These are phyloP conservation scores for Phengaris alcon DNA, from an alignment of 2,888 invertebrate genomes.

Conservation along the genomic window DNA sequence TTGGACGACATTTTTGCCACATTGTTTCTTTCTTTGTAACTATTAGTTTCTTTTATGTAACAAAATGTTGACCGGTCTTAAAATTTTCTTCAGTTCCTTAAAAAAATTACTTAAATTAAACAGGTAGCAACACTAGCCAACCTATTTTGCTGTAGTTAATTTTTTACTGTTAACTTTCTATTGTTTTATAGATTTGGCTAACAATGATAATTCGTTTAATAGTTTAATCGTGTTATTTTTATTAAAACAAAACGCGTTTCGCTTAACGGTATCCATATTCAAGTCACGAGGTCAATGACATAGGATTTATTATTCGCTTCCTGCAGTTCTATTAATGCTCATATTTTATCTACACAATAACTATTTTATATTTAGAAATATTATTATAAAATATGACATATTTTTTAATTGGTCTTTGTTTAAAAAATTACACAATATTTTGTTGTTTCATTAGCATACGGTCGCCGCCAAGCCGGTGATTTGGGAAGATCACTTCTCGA, in stretches of 20 bases:
- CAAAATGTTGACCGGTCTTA: not conserved
- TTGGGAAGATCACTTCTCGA: not conserved
- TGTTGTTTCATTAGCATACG: slow-evolving; percentile 3
- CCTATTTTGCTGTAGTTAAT: not conserved
- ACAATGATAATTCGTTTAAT: slow-evolving; percentile 36
- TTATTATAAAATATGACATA: not conserved
- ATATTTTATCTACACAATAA: slow-evolving; percentile 44
- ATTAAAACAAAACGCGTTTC: slow-evolving; percentile 48
- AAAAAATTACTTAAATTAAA: not conserved
- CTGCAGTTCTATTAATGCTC: slow-evolving; percentile 62
- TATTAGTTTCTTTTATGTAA: slow-evolving; percentile 26
- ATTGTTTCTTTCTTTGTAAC: slow-evolving; percentile 49
- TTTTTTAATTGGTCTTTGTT: slow-evolving; percentile 25
- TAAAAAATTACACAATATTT: not conserved
- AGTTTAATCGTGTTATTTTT: slow-evolving; percentile 42
- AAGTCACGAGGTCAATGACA: slow-evolving; percentile 69
- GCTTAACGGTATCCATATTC: slow-evolving; percentile 61
- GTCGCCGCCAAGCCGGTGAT: not conserved
- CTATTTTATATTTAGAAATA: slow-evolving; percentile 24
- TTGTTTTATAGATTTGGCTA: slow-evolving; percentile 31
- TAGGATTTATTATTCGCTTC: slow-evolving; percentile 68
- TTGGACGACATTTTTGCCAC: slow-evolving; percentile 77
- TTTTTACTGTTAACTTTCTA: slow-evolving; percentile 25
- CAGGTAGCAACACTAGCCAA: not conserved
- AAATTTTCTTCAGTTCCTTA: not conserved